Evolutionary conservation across 2,797 vertebrate species (phyloP), one percentile per base, ranked within the genome.

Genomic region (Dromococcyx pavoninus): DNA sequence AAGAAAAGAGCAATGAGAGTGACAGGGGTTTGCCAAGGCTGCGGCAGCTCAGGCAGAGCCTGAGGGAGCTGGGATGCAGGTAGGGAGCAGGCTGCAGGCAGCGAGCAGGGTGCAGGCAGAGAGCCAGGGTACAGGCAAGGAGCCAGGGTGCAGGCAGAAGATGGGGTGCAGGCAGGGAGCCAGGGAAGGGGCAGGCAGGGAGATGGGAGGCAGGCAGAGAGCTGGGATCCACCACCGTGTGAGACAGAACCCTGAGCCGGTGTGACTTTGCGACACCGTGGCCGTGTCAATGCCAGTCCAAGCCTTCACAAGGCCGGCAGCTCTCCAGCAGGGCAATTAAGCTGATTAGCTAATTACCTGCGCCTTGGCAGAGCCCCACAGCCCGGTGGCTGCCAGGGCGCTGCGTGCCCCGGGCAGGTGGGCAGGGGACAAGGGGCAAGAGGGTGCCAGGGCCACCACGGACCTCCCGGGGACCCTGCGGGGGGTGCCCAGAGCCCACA

Each of bases 271-370:
- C 48, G 54, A 13, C 0, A 0, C 56, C 3, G 4, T 4, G 22
- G 32, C 44, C 2, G 0, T 76, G 62, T 60, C n/a, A 14, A 9
- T 5, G 53, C 30, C 72, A 65, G 43, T 32, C 24, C 58, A 35
- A 78, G 50, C 25, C 41, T 11, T 27, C 25, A n/a, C 66, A 64
- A 50, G 58, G 28, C 17, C 0, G 54, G 74, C 78, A 64, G 85
- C 61, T 82, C 70, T 87, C 74, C 90, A 91, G 80, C 2, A 1
- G 33, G 51, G 81, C 91, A 86, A 80, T 93, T 83, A 93, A 48
- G 61, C 6, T 48, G 41, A 87, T 91, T 75, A 95, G 70, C 43
- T 91, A 60, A 95, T 95, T 81, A 85, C 50, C 81, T 72, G 48
- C 13, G 5, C 51, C 33, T 84, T 88, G 89, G 83, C 89, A 82